phyloP scores from a whole-genome alignment of 2,888 invertebrate species.

The Agrochola circellaris region DNA sequence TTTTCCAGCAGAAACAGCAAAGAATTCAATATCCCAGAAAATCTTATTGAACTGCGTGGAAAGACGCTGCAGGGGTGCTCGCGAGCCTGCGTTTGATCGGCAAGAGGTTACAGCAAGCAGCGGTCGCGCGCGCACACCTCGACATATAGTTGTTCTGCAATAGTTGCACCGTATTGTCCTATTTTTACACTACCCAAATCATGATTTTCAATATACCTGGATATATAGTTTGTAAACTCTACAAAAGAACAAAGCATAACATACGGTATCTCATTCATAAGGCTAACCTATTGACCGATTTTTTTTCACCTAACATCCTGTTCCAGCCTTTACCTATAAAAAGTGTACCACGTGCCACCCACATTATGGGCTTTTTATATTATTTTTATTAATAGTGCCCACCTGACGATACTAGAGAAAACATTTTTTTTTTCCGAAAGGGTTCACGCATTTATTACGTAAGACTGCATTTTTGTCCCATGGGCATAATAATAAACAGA shows the following conservation, averaged over 20 bases:
- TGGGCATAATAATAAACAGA: too few relatives aligned
- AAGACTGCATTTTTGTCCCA: neutral
- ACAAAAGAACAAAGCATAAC: conserved; percentile 31
- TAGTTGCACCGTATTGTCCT: neutral
- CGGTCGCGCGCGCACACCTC: too few relatives aligned
- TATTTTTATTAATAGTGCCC: conserved; percentile 64
- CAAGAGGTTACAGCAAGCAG: too few relatives aligned
- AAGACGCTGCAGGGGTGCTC: too few relatives aligned
- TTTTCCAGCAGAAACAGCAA: too few relatives aligned
- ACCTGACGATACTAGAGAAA: conserved; percentile 67
- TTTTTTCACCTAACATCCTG: conserved; percentile 69
- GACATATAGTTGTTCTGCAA: too few relatives aligned
- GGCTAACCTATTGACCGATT: conserved; percentile 78
- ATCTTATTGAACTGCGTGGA: too few relatives aligned
- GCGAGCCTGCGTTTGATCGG: too few relatives aligned
- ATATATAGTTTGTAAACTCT: neutral
- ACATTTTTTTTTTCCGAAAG: conserved; percentile 1
- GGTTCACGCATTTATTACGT: conserved; percentile 2
- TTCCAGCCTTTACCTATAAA: conserved; percentile 69
- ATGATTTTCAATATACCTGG: neutral
- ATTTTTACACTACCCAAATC: neutral
- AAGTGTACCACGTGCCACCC: conserved; percentile 76
- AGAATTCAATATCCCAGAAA: too few relatives aligned
- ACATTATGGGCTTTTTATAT: conserved; percentile 56
- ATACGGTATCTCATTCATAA: conserved; percentile 61